Percentiles rank a stretch among this genome's conserved stretches.
These are phyloP conservation scores for Mormoops blainvillei DNA, from an alignment of 2,113 vertebrate genomes.

Conservation along the genomic window DNA sequence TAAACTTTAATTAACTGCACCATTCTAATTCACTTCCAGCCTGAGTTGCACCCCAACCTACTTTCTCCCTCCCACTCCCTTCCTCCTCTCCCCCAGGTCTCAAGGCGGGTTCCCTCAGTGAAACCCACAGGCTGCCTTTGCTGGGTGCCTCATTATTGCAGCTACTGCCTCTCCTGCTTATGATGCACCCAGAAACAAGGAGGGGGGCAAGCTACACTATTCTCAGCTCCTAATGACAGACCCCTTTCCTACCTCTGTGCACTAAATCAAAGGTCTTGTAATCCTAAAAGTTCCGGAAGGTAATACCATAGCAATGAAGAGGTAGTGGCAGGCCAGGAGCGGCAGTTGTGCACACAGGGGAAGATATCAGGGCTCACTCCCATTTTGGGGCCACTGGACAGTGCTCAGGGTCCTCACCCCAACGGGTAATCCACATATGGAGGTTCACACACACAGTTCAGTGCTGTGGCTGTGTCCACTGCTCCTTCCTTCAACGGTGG, in stretches of 20 bases:
- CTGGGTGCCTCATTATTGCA: constrained; percentile 38
- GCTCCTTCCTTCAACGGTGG: constrained; percentile 30
- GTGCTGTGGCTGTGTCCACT: not conserved
- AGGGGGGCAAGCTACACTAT: not conserved
- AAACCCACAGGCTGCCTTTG: constrained; percentile 26
- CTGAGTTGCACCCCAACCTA: constrained; percentile 57
- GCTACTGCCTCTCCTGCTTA: constrained; percentile 21
- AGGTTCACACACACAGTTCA: not conserved
- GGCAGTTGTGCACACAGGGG: not conserved
- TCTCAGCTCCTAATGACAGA: constrained; percentile 15
- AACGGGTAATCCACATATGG: constrained; percentile 1
- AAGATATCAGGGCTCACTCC: not conserved
- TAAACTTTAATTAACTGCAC: constrained; percentile 82
- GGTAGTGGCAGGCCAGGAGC: not conserved
- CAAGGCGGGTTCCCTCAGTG: constrained; percentile 31
- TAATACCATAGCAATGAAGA: not conserved
- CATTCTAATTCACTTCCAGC: constrained; percentile 75
- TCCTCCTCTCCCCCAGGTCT: constrained; percentile 53
- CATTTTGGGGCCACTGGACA: not conserved
- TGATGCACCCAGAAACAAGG: constrained; percentile 12
- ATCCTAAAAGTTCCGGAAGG: constrained; percentile 30
- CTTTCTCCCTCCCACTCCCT: not conserved
- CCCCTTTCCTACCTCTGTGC: not conserved
- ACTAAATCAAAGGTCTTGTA: constrained; percentile 6
- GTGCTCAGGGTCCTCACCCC: not conserved